phyloP scores from a whole-genome alignment of 1,140 invertebrate genomes.

The Pachyrhynchus sulphureomaculatus region DNA sequence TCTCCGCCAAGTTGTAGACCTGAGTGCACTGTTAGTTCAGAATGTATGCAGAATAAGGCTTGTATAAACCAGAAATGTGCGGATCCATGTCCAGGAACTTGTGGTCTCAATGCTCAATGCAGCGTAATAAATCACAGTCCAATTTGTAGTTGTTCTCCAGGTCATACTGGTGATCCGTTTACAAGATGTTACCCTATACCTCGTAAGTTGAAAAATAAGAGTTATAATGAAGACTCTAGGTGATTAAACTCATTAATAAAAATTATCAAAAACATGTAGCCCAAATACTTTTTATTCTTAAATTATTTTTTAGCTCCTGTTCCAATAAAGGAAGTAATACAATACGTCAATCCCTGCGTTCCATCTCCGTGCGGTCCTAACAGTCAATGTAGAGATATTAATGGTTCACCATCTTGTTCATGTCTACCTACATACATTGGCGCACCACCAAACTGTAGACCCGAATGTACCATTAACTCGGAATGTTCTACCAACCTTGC shows the following conservation, averaged over 20 bases:
- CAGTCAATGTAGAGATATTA: slow-evolving; percentile 60
- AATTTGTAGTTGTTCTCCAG: slow-evolving; percentile 60
- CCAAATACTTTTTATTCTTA: too few species aligned
- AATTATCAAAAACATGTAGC: too few species aligned
- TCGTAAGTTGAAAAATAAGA: slow-evolving; percentile 49
- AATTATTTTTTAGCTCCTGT: slow-evolving; percentile 37
- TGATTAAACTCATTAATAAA: too few species aligned
- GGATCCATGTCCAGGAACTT: slow-evolving; percentile 69
- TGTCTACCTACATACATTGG: slow-evolving; percentile 54
- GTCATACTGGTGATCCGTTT: slow-evolving; percentile 62
- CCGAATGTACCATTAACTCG: slow-evolving; percentile 70
- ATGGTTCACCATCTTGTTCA: slow-evolving; percentile 60
- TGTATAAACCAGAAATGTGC: slow-evolving; percentile 77
- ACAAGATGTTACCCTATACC: slow-evolving; percentile 55
- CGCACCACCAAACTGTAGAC: slow-evolving; percentile 51
- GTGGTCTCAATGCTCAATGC: slow-evolving; percentile 66
- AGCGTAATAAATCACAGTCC: slow-evolving; percentile 66
- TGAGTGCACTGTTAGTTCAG: slow-evolving; percentile 75
- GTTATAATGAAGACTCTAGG: too few species aligned
- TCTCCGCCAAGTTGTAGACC: slow-evolving; percentile 75
- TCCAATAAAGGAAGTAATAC: slow-evolving; percentile 33
- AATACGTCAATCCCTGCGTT: slow-evolving; percentile 56
- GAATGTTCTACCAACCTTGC: slow-evolving; percentile 67
- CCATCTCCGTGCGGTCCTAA: slow-evolving; percentile 67
- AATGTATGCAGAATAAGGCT: slow-evolving; percentile 70